phyloP scores from a whole-genome alignment of 2,888 invertebrate genomes.

The Cataglyphis altisquamis region DNA sequence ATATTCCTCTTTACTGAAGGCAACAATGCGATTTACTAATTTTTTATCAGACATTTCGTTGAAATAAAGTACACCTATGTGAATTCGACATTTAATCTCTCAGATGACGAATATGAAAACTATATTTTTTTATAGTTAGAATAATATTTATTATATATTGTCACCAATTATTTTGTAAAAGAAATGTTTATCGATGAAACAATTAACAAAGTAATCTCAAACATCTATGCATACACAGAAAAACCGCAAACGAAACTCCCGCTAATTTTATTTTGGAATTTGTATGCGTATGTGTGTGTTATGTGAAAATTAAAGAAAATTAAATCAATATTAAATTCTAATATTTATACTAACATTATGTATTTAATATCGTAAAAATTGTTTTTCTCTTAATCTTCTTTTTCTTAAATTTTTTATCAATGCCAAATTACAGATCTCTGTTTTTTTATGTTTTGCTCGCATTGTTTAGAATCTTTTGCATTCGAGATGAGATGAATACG shows the following conservation, averaged over 20 bases:
- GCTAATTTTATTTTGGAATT: neutral
- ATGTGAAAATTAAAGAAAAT: neutral
- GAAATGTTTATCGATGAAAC: neutral
- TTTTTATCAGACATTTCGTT: slow-evolving; percentile 11
- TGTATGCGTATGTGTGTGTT: neutral
- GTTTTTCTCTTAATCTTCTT: neutral
- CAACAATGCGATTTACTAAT: neutral
- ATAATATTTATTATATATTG: neutral
- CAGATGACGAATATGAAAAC: neutral
- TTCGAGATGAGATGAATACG: neutral
- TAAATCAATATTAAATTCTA: neutral
- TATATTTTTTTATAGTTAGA: neutral
- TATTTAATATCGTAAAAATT: neutral
- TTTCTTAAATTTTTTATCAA: neutral
- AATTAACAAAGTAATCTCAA: neutral
- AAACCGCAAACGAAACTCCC: neutral
- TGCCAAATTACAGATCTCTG: too few species aligned
- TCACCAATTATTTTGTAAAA: neutral
- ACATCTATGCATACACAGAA: neutral
- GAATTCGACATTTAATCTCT: neutral
- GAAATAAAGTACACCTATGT: neutral
- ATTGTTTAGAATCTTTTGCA: neutral
- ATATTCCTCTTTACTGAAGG: slow-evolving; percentile 16
- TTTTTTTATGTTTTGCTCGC: neutral
- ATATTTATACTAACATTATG: neutral